Base-by-base conservation (phyloP, 2,888 invertebrate species). In the Euclidia mi region DNA sequence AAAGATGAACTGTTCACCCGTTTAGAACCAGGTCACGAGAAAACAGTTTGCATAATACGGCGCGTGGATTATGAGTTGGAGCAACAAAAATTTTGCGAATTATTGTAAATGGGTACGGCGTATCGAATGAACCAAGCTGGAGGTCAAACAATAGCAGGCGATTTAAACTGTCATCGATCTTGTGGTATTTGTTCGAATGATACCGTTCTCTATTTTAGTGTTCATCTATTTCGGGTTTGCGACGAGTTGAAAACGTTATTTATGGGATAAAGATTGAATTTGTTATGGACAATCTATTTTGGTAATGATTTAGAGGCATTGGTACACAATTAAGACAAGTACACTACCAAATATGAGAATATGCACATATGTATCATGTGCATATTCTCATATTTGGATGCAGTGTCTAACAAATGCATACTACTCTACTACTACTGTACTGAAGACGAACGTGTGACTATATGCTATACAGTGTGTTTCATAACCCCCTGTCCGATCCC, bases 41-140 rank as follows among this genome's bases (percentile, higher is more conserved):
- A 60, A 49, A 58, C 73, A 75, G 75, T 77, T 82, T 73, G 69
- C 68, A 75, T 75, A 75, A 71, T 71, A 60, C 62, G 28, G 51
- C 42, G 15, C 63, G 43, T 28, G 60, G 72, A 72, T 77, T 76
- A 76, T 67, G 55, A 55, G 59, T 51, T 56, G 61, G 42, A 62
- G 64, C 59, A 76, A 75, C 68, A 72, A 80, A 81, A 80, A 81
- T 80, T 79, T 82, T 40, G 75, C 58, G 69, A 71, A 72, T 71
- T 71, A 78, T 79, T 80, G 82, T 74, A 79, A 77, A 81, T 81
- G 69, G 63, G 56, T 47, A 50, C 17, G 20, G 35, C 50, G 60
- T 58, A 72, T 72, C 67, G 57, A 53, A 57, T 56, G 53, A 50
- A 55, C 59, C 56, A 17, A 55, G 62, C 44, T 42, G 47, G 52